phyloP scores from a whole-genome alignment of 2,797 vertebrate species.

The Lithobates pipiens region DNA sequence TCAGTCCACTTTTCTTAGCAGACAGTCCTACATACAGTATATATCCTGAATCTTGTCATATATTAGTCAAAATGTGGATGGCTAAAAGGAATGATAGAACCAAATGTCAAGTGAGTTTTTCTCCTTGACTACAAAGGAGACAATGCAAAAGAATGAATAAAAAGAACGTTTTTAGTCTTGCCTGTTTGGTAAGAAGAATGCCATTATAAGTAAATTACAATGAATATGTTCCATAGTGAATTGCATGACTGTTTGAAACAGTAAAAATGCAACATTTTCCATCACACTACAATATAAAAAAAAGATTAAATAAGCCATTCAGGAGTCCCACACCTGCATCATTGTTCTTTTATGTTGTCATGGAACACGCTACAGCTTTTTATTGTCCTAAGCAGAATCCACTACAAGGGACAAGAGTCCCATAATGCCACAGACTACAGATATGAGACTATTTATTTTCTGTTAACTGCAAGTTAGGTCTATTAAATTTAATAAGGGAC shows the following conservation, averaged over 20 bases:
- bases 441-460: not conserved
- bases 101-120: too few relatives aligned
- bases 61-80: too few relatives aligned
- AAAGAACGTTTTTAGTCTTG: too few relatives aligned
- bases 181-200: not conserved
- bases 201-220: not conserved
- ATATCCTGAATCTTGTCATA: too few relatives aligned
- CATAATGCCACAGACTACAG: too few relatives aligned
- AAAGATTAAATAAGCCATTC: not conserved
- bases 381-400: not conserved
- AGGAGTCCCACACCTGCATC: not conserved
- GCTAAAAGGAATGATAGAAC: too few relatives aligned
- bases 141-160: too few relatives aligned
- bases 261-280: not conserved
- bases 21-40: too few relatives aligned
- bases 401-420: not conserved
- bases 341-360: not conserved
- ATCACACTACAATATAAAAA: not conserved
- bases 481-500: not conserved
- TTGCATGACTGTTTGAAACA: not conserved
- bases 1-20: too few relatives aligned
- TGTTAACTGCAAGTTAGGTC: not conserved
- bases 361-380: not conserved
- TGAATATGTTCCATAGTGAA: slow-evolving; percentile 1
- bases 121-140: too few relatives aligned